These are phyloP conservation scores for Hetaerina titia DNA, from an alignment of 2,888 invertebrate genomes.

Conservation along the genomic window DNA sequence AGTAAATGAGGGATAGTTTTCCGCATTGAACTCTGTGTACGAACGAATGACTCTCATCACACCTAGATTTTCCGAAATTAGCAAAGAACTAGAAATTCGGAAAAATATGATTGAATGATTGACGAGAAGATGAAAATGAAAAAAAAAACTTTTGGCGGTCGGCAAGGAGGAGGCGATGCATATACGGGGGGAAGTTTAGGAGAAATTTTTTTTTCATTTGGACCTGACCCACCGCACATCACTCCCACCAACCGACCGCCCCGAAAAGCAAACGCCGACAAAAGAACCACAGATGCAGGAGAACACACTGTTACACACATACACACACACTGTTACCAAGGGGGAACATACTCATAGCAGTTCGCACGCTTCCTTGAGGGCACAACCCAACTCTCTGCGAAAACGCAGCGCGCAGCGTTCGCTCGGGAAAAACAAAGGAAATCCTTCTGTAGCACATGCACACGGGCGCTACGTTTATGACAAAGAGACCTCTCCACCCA, in stretches of 20 bases:
- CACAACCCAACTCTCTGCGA: background rate
- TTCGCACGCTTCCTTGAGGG: background rate
- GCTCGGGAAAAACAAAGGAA: background rate
- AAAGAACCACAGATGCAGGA: slow-evolving; percentile 29
- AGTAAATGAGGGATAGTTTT: too few species aligned
- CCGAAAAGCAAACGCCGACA: background rate
- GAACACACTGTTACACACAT: background rate
- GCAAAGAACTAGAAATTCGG: too few species aligned
- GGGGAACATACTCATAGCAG: background rate
- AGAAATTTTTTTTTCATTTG: background rate
- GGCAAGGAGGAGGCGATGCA: too few species aligned
- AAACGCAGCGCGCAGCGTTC: background rate
- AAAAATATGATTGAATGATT: too few species aligned
- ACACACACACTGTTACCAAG: background rate
- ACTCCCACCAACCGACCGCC: background rate
- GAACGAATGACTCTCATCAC: too few species aligned
- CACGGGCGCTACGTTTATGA: background rate
- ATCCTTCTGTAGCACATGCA: background rate
- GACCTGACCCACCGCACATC: background rate
- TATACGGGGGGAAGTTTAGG: background rate
- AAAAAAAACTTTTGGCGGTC: too few species aligned
- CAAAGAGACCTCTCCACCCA: slow-evolving; percentile 1
- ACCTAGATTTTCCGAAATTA: too few species aligned
- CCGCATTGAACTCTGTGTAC: too few species aligned
- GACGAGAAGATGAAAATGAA: too few species aligned